Conservation (phyloP, 1,140 invertebrate genomes). For the Notospermus geniculatus region DNA sequence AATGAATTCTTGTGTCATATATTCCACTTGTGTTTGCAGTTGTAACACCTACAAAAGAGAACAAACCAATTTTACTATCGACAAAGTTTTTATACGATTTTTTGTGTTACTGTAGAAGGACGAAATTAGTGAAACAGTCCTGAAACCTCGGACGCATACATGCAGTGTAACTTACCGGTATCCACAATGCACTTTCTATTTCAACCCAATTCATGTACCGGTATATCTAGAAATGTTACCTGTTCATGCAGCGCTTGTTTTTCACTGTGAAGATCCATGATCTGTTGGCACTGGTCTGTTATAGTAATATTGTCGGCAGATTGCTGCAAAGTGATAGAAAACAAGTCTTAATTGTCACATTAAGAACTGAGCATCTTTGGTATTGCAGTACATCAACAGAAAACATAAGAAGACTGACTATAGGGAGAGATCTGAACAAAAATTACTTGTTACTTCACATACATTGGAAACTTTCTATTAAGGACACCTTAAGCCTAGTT, state of each 20-base stretch:
- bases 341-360: slow-evolving; percentile 1
- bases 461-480: no score
- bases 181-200: no score
- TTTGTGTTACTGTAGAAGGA: no score
- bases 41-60: slow-evolving; percentile 63
- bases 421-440: background rate
- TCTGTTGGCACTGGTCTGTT: slow-evolving; percentile 75
- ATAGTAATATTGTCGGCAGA: slow-evolving; percentile 78
- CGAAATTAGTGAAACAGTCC: no score
- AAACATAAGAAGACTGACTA: background rate
- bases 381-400: background rate
- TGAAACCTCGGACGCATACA: no score
- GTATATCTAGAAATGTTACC: no score
- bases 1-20: slow-evolving; percentile 74
- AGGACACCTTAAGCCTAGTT: no score
- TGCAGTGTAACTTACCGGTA: no score
- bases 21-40: slow-evolving; percentile 71
- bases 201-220: no score
- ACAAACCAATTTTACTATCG: slow-evolving; percentile 14
- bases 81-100: no score
- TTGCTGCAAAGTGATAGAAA: slow-evolving; percentile 33
- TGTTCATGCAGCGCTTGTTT: slow-evolving; percentile 73
- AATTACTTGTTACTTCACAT: no score
- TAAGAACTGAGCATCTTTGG: background rate
- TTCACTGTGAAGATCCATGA: slow-evolving; percentile 76